Conservation (phyloP, 2,888 invertebrate genomes). For the Tetragnatha montana region DNA sequence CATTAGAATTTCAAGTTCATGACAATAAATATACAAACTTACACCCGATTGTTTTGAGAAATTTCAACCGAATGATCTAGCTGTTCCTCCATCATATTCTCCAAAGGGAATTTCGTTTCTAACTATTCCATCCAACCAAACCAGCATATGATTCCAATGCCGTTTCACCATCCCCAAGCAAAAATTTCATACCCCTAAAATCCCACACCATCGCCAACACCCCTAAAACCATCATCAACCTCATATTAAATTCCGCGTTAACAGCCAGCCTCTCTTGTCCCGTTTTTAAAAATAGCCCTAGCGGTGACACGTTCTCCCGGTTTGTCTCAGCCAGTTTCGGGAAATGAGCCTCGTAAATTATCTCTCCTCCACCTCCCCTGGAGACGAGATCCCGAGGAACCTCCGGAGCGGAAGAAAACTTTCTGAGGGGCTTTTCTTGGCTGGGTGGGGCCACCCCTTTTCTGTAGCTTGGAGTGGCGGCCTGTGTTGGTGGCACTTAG, state of each 20-base stretch:
- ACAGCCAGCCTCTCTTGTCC: not conserved
- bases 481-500: too few relatives aligned
- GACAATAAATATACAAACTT: too few relatives aligned
- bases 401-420: not conserved
- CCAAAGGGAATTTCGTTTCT: not conserved
- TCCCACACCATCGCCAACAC: too few relatives aligned
- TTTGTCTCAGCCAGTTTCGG: not conserved
- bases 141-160: too few relatives aligned
- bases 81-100: not conserved
- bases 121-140: not conserved
- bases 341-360: conserved; percentile 16
- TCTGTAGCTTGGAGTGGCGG: not conserved
- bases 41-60: too few relatives aligned
- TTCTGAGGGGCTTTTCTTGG: not conserved
- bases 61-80: too few relatives aligned
- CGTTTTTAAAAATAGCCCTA: not conserved
- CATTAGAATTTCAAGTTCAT: too few relatives aligned
- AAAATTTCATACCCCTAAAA: not conserved
- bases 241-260: too few relatives aligned
- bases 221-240: too few relatives aligned
- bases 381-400: not conserved
- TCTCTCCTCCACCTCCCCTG: not conserved
- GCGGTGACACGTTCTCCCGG: not conserved
- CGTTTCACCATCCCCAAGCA: not conserved
- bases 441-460: not conserved